Conservation (phyloP, 2,888 invertebrate genomes). For the Achlya flavicornis region DNA sequence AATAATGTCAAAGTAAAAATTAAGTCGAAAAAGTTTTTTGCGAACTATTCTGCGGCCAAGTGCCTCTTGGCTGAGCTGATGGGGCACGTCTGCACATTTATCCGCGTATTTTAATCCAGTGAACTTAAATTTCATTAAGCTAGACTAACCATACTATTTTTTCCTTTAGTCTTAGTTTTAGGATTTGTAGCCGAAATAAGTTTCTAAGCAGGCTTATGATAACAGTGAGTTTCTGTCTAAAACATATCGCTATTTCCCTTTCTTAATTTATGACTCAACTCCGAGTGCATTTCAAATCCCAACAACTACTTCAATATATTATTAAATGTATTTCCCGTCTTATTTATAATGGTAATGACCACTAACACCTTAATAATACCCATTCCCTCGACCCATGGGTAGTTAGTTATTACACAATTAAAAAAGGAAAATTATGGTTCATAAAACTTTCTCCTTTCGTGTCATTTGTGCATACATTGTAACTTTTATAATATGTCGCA, state of each 20-base stretch:
- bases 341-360: conserved; percentile 24
- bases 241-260: too few species aligned
- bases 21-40: conserved; percentile 24
- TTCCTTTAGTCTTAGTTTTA: neutral
- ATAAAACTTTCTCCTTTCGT: conserved; percentile 44
- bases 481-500: conserved; percentile 20
- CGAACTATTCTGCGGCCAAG: conserved; percentile 15
- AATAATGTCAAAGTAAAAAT: conserved; percentile 50
- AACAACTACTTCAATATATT: neutral
- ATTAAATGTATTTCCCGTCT: neutral
- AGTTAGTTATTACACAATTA: conserved; percentile 44
- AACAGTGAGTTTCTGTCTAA: too few species aligned
- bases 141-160: neutral
- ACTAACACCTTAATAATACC: conserved; percentile 30
- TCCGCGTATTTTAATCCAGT: conserved; percentile 2
- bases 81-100: conserved; percentile 7
- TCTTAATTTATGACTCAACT: too few species aligned
- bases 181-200: neutral
- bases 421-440: conserved; percentile 41
- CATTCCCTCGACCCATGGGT: conserved; percentile 20
- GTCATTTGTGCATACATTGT: conserved; percentile 44
- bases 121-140: conserved; percentile 2
- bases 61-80: conserved; percentile 4
- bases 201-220: neutral
- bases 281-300: neutral